A percentile compares a stretch with the other conserved stretches of the same genome.
phyloP scores from a whole-genome alignment of 2,797 vertebrate species.

The Acanthornis magna region DNA sequence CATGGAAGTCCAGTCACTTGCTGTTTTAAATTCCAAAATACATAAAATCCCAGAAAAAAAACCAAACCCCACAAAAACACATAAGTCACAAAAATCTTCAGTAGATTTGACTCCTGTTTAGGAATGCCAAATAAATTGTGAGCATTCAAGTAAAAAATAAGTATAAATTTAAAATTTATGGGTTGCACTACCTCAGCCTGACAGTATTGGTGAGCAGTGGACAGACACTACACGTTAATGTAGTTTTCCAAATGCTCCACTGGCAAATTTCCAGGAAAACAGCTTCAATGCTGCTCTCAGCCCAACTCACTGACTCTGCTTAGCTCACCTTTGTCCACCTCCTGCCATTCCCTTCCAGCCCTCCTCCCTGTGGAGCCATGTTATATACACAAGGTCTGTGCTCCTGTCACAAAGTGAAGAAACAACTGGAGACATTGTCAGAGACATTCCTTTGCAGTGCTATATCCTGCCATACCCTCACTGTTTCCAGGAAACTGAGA shows the following conservation, averaged over 20 bases:
- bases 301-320: neutral
- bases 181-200: neutral
- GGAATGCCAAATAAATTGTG: neutral
- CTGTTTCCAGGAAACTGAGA: neutral
- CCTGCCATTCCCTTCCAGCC: neutral
- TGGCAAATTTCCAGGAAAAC: neutral
- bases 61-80: rapidly evolving
- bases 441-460: neutral
- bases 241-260: neutral
- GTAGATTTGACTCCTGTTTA: neutral
- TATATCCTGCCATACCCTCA: neutral
- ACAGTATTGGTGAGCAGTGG: neutral
- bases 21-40: neutral
- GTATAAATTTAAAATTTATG: neutral
- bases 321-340: neutral
- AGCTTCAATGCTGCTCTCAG: neutral
- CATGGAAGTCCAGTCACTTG: neutral
- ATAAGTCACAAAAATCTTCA: neutral
- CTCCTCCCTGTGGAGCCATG: neutral
- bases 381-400: neutral
- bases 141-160: neutral
- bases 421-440: neutral
- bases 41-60: neutral
- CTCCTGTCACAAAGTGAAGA: neutral
- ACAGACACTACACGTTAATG: neutral